These are phyloP conservation scores for Grammomys dolichurus DNA, from an alignment of 2,113 vertebrate species.

Conservation along the genomic window DNA sequence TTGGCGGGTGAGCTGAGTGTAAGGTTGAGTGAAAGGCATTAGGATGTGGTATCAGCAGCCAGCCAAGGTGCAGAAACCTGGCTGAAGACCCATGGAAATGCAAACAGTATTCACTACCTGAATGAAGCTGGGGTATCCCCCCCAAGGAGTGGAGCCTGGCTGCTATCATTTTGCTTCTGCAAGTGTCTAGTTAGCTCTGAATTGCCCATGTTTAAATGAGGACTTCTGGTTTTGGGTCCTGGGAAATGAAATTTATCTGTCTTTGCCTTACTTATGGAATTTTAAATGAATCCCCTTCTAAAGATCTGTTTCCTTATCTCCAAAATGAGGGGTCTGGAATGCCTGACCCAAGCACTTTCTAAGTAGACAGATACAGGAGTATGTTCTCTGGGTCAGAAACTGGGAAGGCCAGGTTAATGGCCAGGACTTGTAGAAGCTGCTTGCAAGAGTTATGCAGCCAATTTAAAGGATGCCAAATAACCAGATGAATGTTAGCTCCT, in stretches of 20 bases:
- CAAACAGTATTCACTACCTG: neutral
- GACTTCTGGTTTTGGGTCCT: neutral
- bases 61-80: neutral
- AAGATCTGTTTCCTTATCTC: conserved; percentile 46
- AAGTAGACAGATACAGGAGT: neutral
- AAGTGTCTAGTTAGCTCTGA: neutral
- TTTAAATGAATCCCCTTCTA: conserved; percentile 28
- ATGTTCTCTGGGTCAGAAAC: conserved; percentile 36
- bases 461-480: conserved; percentile 31
- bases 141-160: neutral
- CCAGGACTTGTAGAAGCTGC: neutral
- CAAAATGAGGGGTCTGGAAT: conserved; percentile 44
- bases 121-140: neutral
- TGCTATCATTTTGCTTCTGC: neutral
- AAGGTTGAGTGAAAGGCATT: neutral
- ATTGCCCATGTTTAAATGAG: neutral
- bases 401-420: conserved; percentile 37
- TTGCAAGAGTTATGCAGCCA: neutral
- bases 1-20: neutral
- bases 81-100: neutral
- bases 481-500: neutral
- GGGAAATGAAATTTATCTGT: conserved; percentile 29
- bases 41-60: neutral
- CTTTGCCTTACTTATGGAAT: neutral
- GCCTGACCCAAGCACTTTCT: conserved; percentile 5